Evolutionary conservation across 2,888 invertebrate species (phyloP).

Genomic region (Aphodius sticticus): DNA sequence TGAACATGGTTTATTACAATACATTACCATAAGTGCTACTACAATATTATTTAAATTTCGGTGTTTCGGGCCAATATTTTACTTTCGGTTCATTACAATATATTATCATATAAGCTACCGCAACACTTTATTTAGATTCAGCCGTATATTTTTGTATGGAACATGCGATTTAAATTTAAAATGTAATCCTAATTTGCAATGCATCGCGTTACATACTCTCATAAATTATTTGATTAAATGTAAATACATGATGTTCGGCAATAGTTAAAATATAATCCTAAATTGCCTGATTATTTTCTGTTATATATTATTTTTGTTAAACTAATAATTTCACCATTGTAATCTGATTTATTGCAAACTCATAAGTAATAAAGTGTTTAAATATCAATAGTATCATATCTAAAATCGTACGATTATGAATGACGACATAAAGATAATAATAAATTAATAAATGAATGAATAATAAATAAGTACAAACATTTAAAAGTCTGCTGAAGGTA

Average conservation of each 20-base stretch:
- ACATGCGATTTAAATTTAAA: not conserved
- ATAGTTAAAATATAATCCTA: not conserved
- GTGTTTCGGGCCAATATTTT: not conserved
- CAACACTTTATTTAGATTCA: not conserved
- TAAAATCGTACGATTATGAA: too few species aligned
- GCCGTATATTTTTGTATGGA: not conserved
- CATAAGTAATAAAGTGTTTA: too few species aligned
- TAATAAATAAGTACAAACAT: too few species aligned
- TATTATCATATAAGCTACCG: not conserved
- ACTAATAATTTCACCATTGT: too few species aligned
- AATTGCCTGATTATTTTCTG: too few species aligned
- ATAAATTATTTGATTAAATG: not conserved
- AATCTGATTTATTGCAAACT: too few species aligned
- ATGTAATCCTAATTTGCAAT: not conserved
- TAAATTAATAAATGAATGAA: too few species aligned
- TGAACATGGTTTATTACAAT: conserved; percentile 23
- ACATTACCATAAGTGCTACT: conserved; percentile 22
- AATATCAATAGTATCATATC: too few species aligned
- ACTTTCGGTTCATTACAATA: conserved; percentile 4
- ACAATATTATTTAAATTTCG: conserved; percentile 10
- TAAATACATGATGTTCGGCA: not conserved
- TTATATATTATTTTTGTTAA: too few species aligned
- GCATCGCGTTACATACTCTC: not conserved
- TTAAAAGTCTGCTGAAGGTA: not conserved
- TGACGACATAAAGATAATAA: too few species aligned